Percentiles rank a stretch among this genome's conserved stretches.
Conservation (phyloP, 2,888 invertebrate species). For the Drosophila pegasa region DNA sequence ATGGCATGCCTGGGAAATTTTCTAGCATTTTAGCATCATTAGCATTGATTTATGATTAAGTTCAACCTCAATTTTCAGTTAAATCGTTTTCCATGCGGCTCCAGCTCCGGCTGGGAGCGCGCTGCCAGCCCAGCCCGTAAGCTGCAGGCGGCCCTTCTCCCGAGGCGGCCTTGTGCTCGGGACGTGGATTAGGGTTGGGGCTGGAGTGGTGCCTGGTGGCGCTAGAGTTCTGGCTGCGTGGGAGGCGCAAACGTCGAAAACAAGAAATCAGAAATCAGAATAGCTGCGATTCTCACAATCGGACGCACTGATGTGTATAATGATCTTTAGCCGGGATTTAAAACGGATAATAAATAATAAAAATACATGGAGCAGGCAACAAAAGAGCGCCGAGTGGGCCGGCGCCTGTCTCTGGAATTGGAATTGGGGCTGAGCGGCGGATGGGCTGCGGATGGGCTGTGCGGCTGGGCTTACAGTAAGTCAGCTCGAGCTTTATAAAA, state of each 20-base stretch:
- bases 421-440: too few relatives aligned
- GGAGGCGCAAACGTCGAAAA: constrained; percentile 65
- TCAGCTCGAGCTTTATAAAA: constrained; percentile 63
- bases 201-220: neutral
- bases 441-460: too few relatives aligned
- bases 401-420: constrained; percentile 25
- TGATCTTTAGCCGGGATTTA: constrained; percentile 81
- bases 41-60: constrained; percentile 85
- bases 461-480: constrained; percentile 60
- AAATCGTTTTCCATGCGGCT: constrained; percentile 76
- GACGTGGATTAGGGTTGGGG: constrained; percentile 22
- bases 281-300: constrained; percentile 83
- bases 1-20: constrained; percentile 69
- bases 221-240: constrained; percentile 12
- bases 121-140: constrained; percentile 10
- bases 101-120: constrained; percentile 33
- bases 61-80: constrained; percentile 84
- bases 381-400: constrained; percentile 37
- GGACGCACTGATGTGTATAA: constrained; percentile 82
- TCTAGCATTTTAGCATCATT: constrained; percentile 84
- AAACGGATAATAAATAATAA: constrained; percentile 83
- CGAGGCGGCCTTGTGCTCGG: constrained; percentile 32
- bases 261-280: constrained; percentile 80
- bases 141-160: constrained; percentile 27
- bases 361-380: constrained; percentile 68